Evolutionary conservation across 2,888 invertebrate genomes (phyloP).

Genomic region (Tenthredo livida): DNA sequence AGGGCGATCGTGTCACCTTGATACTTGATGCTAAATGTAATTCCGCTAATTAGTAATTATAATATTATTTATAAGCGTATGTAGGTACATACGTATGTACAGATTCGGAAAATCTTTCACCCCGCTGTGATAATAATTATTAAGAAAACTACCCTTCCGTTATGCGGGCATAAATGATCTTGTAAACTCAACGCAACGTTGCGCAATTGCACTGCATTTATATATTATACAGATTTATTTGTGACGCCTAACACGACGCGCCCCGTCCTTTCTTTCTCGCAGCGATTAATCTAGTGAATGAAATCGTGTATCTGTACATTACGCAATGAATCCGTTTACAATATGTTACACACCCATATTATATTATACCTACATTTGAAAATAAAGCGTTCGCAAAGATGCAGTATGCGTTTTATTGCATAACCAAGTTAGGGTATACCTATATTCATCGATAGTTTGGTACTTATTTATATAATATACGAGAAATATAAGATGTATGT

Average conservation of each 20-base stretch:
- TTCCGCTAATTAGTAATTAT: neutral
- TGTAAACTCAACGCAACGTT: neutral
- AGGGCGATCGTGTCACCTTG: conserved; percentile 45
- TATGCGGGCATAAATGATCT: neutral
- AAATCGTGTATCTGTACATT: neutral
- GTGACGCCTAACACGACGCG: neutral
- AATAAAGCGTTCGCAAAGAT: neutral
- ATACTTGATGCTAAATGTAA: neutral
- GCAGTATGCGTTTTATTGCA: neutral
- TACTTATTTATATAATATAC: neutral
- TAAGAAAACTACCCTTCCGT: neutral
- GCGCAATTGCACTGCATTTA: neutral
- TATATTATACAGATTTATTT: neutral
- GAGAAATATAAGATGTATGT: neutral
- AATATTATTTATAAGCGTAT: too few species aligned
- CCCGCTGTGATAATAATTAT: too few species aligned
- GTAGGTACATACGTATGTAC: too few species aligned
- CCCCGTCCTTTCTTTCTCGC: neutral
- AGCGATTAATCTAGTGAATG: conserved; percentile 25
- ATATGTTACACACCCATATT: neutral
- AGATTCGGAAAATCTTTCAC: neutral
- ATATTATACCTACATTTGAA: neutral
- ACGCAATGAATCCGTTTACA: neutral
- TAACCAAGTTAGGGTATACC: too few species aligned
- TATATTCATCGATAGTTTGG: neutral